phyloP scores from a whole-genome alignment of 2,113 vertebrate species.

The Megalops atlanticus region DNA sequence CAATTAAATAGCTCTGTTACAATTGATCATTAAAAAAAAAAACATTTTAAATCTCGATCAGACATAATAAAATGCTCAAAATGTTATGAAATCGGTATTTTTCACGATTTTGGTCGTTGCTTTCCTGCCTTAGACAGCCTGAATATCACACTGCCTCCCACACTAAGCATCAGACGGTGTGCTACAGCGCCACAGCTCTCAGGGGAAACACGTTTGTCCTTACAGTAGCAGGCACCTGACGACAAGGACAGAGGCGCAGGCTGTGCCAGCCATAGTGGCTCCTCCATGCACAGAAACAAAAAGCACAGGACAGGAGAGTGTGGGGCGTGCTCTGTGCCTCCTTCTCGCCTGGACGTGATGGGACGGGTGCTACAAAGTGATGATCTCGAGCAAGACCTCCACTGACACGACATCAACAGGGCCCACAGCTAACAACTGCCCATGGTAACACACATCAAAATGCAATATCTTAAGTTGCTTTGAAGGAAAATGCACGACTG shows the following conservation, averaged over 20 bases:
- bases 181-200: background rate
- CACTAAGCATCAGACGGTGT: background rate
- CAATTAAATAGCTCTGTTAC: background rate
- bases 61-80: background rate
- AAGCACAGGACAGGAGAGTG: background rate
- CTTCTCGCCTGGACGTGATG: background rate
- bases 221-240: background rate
- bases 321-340: background rate
- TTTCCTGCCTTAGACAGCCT: background rate
- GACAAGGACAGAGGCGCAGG: background rate
- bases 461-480: background rate
- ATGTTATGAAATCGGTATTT: background rate
- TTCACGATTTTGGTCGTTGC: background rate
- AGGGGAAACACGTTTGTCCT: background rate
- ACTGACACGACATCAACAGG: background rate
- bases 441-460: background rate
- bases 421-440: background rate
- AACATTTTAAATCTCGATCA: background rate
- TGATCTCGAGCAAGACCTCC: background rate
- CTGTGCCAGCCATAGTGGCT: conserved; percentile 5
- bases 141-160: background rate
- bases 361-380: background rate
- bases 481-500: background rate
- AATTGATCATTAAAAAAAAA: background rate
- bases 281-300: background rate